Base-by-base conservation (phyloP, 2,888 invertebrate genomes). In the Sinentomon sp. region DNA sequence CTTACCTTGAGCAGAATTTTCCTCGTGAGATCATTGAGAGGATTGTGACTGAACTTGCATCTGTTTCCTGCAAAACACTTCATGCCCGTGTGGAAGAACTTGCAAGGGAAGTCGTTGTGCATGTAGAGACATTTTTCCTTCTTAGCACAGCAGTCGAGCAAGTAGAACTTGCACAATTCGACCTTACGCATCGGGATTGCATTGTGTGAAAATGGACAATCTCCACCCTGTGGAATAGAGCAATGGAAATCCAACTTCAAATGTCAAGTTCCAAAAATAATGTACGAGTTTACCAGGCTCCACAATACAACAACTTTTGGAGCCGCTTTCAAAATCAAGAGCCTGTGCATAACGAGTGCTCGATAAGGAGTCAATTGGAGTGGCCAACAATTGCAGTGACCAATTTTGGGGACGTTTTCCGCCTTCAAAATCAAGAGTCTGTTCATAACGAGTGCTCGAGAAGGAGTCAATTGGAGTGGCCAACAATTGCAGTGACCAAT, bases 81-180 rank as follows among this genome's bases (percentile, higher is more conserved):
- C 53, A 77, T 63, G 40, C 87, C 87, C 32, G 85, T 77, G 52
- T 94, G 89, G 55, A 73, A 87, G 58, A 75, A 89, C 61, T 89
- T 89, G 58, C 92, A 92, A 13, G 92, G 92, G 53, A 87, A 92
- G 53, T 89, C 87, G 46, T 75, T 68, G 57, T 92, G 92, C 77
- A 92, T 77, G 51, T 83, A 94, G 14, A 80, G 63, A 58, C 92
- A 94, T 55, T 82, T 78, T 45, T 85, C 85, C 46, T 80, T 70
- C 57, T 89, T 92, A 33, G 78, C 75, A 58, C 92, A 92, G 53
- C 80, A 80, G 43, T 83, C 83, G 70, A 77, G 78, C 37, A 89
- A 56, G 57, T 89, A 92, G 57, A 87, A 92, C 57, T 89, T 92
- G 56, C 92, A 94, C 3, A 89, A 57, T 54, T 92, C 92, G 62